Conservation (phyloP, 2,113 vertebrate species). For the Bubo blakistoni region DNA sequence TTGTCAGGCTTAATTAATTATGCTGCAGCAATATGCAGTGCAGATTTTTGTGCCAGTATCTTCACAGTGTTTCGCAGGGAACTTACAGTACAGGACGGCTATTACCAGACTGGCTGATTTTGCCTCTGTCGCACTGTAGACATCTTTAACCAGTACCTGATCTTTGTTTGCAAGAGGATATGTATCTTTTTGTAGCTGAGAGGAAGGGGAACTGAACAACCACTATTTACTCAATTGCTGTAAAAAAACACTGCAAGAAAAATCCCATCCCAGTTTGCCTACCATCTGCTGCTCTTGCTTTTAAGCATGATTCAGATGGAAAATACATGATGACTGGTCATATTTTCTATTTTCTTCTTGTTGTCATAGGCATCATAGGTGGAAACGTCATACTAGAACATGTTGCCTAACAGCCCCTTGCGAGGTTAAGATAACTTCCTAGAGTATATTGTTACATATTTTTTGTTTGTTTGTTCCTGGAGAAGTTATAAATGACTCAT, state of each 20-base stretch:
- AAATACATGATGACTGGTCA: background rate
- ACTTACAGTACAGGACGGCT: background rate
- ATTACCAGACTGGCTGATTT: background rate
- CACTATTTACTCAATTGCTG: background rate
- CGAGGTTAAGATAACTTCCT: background rate
- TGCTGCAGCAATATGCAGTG: conserved; percentile 50
- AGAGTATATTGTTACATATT: background rate
- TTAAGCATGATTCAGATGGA: background rate
- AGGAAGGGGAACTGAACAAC: background rate
- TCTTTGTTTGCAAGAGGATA: background rate
- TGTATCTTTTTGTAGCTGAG: background rate
- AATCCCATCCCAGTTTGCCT: background rate
- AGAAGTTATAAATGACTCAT: background rate
- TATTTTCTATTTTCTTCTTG: background rate
- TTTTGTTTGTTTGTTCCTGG: conserved; percentile 37
- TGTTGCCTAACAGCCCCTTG: background rate
- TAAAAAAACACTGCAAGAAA: background rate
- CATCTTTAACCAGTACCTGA: background rate
- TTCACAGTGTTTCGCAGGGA: background rate
- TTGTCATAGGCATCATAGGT: background rate
- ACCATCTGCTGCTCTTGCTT: background rate
- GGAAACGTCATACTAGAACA: background rate
- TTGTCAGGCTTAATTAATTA: conserved; percentile 65
- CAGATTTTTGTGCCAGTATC: conserved; percentile 41
- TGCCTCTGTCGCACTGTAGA: background rate